Base-by-base conservation (phyloP, 2,888 invertebrate genomes). In the Drosophila prostipennis region DNA sequence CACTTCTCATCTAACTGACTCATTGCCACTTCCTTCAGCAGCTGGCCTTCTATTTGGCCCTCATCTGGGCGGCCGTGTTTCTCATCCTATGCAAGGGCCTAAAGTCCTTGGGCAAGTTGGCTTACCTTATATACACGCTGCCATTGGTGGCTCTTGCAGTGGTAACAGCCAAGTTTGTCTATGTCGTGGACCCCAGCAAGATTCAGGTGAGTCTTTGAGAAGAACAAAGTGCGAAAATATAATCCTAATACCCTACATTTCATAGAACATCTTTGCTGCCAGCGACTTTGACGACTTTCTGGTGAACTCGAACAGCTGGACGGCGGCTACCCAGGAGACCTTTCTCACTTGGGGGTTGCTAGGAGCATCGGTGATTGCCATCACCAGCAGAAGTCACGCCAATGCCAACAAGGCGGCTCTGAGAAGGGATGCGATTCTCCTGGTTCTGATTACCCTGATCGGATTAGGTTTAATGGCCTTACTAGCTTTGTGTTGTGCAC, bases 11-110 rank as follows among this genome's bases (percentile, higher is more conserved):
- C 71, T 32, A 69, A 58, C 61, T 52, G 74, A 65, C 57, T 57
- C 57, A 74, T 68, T 64, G 23, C 55, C 40, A 19, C 75, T 78
- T 48, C 70, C 74, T 89, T 53, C 97, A 97, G 92, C 96, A 98
- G 93, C 94, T 97, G 74, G 96, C 97, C 3, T 97, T 98, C 92
- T 97, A 97, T 91, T 93, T 98, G 90, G 96, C 96, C 0, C 96
- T 98, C 5, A 95, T 97, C 23, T 98, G 98, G 98, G 95, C 96
- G 94, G 95, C 96, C 52, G 95, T 97, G 6, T 98, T 98, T 89
- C 94, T 98, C 23, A 95, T 96, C 46, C 93, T 98, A 23, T 97
- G 97, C 91, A 97, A 97, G 94, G 97, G 98, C 65, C 92, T 97
- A 43, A 94, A 96, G 67, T 92, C 92, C 0, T 84, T 91, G 53